A percentile compares a stretch with the other conserved stretches of the same genome.
Evolutionary conservation across 2,113 vertebrate genomes (phyloP).

Genomic region (Leiothrix lutea): DNA sequence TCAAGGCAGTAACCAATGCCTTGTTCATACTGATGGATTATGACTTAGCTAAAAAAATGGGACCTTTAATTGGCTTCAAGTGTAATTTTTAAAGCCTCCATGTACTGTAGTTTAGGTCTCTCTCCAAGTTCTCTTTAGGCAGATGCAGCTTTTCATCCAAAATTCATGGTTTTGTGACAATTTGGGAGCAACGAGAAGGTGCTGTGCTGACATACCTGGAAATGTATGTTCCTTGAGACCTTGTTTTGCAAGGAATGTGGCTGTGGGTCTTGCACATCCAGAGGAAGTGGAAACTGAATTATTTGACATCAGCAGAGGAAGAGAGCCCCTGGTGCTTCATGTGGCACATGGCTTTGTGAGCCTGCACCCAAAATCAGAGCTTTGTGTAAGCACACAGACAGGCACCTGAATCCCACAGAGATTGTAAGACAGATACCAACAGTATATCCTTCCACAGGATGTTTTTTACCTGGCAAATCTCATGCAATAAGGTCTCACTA

Average conservation of each 20-base stretch:
- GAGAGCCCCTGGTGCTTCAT: background rate
- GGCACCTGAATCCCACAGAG: background rate
- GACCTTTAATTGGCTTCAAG: conserved; percentile 48
- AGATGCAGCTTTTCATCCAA: conserved; percentile 5
- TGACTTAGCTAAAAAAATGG: conserved; percentile 42
- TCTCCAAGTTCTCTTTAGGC: background rate
- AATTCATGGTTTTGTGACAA: background rate
- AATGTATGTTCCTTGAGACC: background rate
- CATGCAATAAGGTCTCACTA: background rate
- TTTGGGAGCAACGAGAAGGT: background rate
- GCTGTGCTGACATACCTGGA: background rate
- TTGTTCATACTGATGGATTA: conserved; percentile 20
- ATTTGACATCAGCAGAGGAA: background rate
- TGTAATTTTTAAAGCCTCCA: conserved; percentile 28
- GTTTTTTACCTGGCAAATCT: background rate
- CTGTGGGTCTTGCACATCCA: background rate
- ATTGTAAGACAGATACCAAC: background rate
- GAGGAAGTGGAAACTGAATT: conserved; percentile 3
- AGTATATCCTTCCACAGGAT: background rate
- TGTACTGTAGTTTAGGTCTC: background rate
- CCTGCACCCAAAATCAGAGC: background rate
- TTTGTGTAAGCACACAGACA: background rate
- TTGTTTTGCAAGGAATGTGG: fast-evolving
- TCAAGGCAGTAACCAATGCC: conserved; percentile 36
- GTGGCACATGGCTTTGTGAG: background rate